A percentile compares a stretch with the other conserved stretches of the same genome.
Conservation (phyloP, 2,797 vertebrate species). For the Coccyzus lansbergi region DNA sequence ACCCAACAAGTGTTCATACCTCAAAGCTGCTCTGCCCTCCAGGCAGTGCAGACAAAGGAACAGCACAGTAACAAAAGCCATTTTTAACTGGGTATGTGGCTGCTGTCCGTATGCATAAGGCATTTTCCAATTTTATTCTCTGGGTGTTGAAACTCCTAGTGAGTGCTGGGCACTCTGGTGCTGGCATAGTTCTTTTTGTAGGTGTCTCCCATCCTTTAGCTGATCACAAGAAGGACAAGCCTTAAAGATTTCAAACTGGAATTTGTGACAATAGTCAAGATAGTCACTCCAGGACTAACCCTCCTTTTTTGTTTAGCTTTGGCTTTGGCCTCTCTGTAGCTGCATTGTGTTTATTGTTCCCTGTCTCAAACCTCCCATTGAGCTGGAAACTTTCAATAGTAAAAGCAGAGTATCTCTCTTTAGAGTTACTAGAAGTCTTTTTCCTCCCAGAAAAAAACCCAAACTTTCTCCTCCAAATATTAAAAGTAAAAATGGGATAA, state of each 20-base stretch:
- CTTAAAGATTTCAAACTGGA: background rate
- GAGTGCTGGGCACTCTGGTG: background rate
- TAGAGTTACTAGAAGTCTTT: background rate
- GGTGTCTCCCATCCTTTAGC: background rate
- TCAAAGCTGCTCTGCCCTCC: background rate
- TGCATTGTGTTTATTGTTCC: constrained; percentile 20
- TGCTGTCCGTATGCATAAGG: background rate
- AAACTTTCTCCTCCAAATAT: background rate
- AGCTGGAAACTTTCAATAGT: background rate
- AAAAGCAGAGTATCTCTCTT: background rate
- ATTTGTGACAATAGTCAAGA: background rate
- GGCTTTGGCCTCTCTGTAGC: background rate
- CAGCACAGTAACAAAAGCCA: background rate
- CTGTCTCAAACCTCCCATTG: background rate
- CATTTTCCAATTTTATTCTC: background rate
- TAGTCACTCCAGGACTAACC: background rate
- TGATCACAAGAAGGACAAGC: background rate
- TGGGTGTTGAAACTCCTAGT: background rate
- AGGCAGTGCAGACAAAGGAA: background rate
- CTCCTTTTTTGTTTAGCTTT: background rate
- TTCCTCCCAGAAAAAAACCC: background rate
- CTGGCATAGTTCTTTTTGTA: background rate
- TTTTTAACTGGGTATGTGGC: background rate
- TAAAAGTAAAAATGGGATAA: background rate
- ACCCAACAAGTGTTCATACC: background rate